phyloP scores from a whole-genome alignment of 2,113 vertebrate species.

The Hemiprocne comata region DNA sequence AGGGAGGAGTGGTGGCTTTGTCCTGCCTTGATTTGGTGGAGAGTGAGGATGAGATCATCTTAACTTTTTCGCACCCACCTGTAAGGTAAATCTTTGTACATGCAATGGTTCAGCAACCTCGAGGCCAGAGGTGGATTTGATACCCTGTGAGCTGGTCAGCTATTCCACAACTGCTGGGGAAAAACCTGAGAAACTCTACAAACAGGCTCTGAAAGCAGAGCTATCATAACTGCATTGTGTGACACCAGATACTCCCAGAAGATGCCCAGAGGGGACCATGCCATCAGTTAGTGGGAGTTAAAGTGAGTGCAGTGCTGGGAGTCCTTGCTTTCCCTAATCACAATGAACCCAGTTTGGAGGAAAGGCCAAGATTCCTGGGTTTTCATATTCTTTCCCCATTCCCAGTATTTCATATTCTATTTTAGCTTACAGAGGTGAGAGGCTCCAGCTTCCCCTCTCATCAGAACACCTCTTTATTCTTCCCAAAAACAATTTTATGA shows the following conservation, averaged over 20 bases:
- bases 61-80: background rate
- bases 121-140: background rate
- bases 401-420: background rate
- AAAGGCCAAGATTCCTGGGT: background rate
- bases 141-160: background rate
- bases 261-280: background rate
- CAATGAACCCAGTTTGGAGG: background rate
- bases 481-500: background rate
- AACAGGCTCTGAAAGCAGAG: background rate
- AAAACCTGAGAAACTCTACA: background rate
- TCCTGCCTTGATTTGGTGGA: background rate
- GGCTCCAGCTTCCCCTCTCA: background rate
- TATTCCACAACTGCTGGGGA: background rate
- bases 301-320: background rate
- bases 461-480: background rate
- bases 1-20: background rate
- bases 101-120: background rate
- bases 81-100: background rate
- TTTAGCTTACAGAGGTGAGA: background rate
- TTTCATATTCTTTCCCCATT: background rate
- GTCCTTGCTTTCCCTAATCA: background rate
- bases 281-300: background rate
- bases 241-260: background rate
- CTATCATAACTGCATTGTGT: too few relatives aligned
- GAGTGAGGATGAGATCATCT: background rate